phyloP scores from a whole-genome alignment of 2,797 vertebrate species.

The Sebastes goodei region DNA sequence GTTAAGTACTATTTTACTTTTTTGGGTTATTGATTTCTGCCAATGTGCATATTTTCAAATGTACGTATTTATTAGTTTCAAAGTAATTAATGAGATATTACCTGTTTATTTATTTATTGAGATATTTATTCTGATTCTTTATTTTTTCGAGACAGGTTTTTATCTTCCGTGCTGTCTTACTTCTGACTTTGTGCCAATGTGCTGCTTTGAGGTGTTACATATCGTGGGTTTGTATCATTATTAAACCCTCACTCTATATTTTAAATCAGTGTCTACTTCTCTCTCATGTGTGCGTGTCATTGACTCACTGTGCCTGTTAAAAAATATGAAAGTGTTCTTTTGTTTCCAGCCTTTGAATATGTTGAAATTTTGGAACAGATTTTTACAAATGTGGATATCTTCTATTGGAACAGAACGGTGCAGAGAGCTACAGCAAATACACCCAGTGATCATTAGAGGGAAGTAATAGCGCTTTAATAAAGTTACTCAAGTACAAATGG shows the following conservation, averaged over 20 bases:
- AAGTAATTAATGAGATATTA: conserved; percentile 86
- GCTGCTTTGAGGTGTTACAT: conserved; percentile 91
- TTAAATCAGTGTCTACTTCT: conserved; percentile 73
- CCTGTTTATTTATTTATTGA: conserved; percentile 88
- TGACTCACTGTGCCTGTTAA: conserved; percentile 10
- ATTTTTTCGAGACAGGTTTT: conserved; percentile 87
- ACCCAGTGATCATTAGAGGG: background rate
- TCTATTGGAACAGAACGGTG: background rate
- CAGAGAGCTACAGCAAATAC: background rate
- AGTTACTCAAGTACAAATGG: background rate
- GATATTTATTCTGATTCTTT: conserved; percentile 88
- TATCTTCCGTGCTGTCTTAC: conserved; percentile 88
- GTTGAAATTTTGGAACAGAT: background rate
- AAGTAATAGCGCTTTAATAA: conserved; percentile 3
- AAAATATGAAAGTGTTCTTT: background rate
- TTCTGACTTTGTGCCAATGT: conserved; percentile 90
- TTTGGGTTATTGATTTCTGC: conserved; percentile 82
- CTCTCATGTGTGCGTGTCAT: conserved; percentile 43
- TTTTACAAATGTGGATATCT: background rate
- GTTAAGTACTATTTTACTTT: conserved; percentile 80
- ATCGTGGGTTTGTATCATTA: conserved; percentile 90
- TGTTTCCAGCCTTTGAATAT: background rate
- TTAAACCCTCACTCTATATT: conserved; percentile 92
- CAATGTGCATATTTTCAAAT: conserved; percentile 86
- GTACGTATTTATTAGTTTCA: conserved; percentile 87